Percentiles rank a stretch among this genome's conserved stretches.
These are phyloP conservation scores for Melanogrammus aeglefinus DNA, from an alignment of 2,797 vertebrate species.

Conservation along the genomic window DNA sequence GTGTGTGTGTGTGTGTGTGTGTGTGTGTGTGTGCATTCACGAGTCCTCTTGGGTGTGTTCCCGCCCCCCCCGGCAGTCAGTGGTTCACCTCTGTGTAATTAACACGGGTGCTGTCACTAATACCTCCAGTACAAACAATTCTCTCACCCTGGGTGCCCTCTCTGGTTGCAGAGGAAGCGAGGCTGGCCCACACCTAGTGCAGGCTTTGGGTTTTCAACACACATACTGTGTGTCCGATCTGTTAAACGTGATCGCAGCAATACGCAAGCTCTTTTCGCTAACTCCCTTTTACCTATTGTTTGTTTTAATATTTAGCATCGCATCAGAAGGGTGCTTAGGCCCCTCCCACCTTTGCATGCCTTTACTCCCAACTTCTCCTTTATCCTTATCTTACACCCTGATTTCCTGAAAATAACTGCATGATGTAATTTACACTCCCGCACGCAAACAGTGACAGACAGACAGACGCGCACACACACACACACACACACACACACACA, in stretches of 20 bases:
- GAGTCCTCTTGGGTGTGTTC: no score
- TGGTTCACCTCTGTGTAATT: no score
- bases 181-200: no score
- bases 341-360: background rate
- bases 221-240: background rate
- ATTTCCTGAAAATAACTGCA: conserved; percentile 64
- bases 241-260: background rate
- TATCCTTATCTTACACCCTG: conserved; percentile 36
- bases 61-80: no score
- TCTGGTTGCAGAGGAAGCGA: conserved; percentile 19
- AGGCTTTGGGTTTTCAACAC: no score
- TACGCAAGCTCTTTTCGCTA: background rate
- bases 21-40: no score
- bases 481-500: no score
- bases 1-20: no score
- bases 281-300: background rate
- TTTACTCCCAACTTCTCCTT: background rate
- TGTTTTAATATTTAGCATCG: background rate
- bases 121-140: no score
- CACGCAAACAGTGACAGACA: conserved; percentile 3
- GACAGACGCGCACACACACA: no score
- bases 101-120: no score
- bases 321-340: background rate
- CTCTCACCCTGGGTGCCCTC: no score
- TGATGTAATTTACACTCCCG: conserved; percentile 55